These are phyloP conservation scores for Manis crassicaudata DNA, from an alignment of 2,797 vertebrate genomes.

Conservation along the genomic window DNA sequence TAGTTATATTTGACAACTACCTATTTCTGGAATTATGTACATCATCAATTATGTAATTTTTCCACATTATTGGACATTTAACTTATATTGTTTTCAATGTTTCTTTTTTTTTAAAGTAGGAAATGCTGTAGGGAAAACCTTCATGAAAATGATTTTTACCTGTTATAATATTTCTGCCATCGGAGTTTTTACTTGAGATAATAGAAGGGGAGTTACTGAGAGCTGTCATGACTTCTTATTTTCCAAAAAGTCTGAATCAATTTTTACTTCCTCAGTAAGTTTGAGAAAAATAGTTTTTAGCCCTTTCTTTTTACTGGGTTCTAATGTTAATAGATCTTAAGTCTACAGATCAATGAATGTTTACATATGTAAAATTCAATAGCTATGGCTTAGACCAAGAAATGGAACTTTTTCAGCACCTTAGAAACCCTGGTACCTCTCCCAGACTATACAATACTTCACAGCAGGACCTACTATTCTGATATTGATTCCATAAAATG, in stretches of 20 bases:
- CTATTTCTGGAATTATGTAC: neutral
- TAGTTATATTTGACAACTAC: neutral
- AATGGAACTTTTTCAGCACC: neutral
- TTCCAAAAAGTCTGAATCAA: neutral
- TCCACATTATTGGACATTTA: neutral
- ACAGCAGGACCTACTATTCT: neutral
- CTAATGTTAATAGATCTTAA: neutral
- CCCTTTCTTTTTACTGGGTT: neutral
- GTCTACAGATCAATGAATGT: neutral
- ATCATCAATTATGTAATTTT: conserved; percentile 12
- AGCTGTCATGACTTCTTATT: neutral
- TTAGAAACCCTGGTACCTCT: neutral
- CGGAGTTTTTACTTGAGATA: neutral
- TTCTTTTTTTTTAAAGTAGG: neutral
- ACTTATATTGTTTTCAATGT: neutral
- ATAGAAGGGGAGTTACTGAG: neutral
- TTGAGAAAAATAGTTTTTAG: conserved; percentile 26
- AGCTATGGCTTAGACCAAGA: neutral
- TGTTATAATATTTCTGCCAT: conserved; percentile 12
- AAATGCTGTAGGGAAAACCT: neutral
- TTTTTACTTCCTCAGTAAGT: neutral
- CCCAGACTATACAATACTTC: neutral
- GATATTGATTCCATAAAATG: neutral
- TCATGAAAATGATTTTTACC: neutral
- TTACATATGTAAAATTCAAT: conserved; percentile 12